Conservation (phyloP, 1,140 invertebrate genomes). For the Bombus difficillimus region DNA sequence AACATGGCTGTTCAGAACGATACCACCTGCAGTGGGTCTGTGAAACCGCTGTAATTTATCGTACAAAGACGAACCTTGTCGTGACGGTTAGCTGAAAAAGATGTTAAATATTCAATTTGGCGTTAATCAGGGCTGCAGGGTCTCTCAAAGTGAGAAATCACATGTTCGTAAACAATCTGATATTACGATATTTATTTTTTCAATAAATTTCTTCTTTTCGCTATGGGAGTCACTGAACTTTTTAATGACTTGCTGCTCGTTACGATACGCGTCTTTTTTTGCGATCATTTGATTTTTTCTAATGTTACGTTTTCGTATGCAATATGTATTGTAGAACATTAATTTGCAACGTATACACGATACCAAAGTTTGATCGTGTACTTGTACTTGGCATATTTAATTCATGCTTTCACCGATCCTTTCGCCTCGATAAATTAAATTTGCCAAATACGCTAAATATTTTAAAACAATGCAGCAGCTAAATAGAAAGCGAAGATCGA, state of each 20-base stretch:
- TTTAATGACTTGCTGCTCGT: background rate
- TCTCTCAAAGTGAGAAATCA: slow-evolving; percentile 9
- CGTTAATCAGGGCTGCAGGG: slow-evolving; percentile 31
- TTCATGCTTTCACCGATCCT: too few species aligned
- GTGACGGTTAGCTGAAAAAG: slow-evolving; percentile 41
- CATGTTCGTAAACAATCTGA: slow-evolving; percentile 1
- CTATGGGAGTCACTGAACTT: background rate
- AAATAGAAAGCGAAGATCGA: background rate
- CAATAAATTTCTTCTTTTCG: too few species aligned
- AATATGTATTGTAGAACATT: too few species aligned
- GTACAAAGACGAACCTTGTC: slow-evolving; percentile 15
- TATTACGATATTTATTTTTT: background rate
- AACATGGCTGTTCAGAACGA: background rate
- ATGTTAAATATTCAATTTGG: slow-evolving; percentile 49
- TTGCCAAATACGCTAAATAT: too few species aligned
- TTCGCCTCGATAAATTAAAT: too few species aligned
- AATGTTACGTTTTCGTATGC: too few species aligned
- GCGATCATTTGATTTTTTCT: too few species aligned
- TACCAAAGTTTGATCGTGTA: too few species aligned
- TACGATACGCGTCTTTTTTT: background rate
- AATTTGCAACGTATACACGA: too few species aligned
- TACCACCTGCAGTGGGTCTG: slow-evolving; percentile 2
- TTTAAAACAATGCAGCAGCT: too few species aligned
- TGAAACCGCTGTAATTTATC: slow-evolving; percentile 37
- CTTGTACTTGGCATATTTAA: too few species aligned